Evolutionary conservation across 2,888 invertebrate species (phyloP).

Genomic region (Schizaphis graminum): DNA sequence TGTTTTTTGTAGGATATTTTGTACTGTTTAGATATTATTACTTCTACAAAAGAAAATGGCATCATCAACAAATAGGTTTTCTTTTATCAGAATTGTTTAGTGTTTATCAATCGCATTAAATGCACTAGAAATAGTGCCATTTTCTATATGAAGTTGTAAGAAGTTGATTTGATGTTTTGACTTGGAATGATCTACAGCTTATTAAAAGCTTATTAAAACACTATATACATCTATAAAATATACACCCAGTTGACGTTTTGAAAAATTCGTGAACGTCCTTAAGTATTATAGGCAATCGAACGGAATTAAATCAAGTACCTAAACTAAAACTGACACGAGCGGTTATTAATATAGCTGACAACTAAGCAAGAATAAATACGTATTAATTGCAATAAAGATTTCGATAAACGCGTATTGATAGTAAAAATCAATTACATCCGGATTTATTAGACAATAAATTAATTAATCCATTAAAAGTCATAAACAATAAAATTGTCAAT

Average conservation of each 20-base stretch:
- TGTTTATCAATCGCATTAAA: background rate
- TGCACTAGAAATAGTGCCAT: background rate
- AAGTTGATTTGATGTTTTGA: too few relatives aligned
- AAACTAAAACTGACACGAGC: background rate
- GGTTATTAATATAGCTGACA: background rate
- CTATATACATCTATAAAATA: background rate
- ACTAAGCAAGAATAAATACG: background rate
- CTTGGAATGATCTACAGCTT: background rate
- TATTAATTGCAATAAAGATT: background rate
- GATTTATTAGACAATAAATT: background rate
- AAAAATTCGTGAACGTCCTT: background rate
- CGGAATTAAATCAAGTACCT: background rate
- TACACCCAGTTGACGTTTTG: background rate
- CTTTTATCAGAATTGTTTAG: background rate
- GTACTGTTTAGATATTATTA: background rate
- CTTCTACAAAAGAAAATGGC: background rate
- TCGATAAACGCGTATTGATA: background rate
- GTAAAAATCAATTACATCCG: conserved; percentile 9
- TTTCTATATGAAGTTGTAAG: background rate
- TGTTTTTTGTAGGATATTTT: background rate
- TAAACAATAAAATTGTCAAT: background rate
- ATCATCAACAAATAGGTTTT: background rate
- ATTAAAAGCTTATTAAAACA: background rate
- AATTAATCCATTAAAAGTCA: background rate
- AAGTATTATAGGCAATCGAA: background rate